phyloP scores from a whole-genome alignment of 2,888 invertebrate genomes.

The Noctua janthina region DNA sequence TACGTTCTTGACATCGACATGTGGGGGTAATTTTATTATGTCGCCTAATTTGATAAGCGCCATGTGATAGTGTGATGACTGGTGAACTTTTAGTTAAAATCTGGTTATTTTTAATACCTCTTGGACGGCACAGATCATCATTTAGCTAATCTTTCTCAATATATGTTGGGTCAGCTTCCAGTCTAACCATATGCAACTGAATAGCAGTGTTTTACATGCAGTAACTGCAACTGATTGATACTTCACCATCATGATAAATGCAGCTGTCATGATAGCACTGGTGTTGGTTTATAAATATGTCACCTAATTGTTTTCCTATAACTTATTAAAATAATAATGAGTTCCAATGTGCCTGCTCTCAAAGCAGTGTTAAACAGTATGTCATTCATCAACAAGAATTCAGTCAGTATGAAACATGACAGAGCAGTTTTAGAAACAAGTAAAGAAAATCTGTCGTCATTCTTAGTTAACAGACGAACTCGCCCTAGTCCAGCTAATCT shows the following conservation, averaged over 20 bases:
- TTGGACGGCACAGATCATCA: neutral
- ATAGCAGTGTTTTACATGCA: neutral
- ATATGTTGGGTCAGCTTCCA: neutral
- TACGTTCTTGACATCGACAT: conserved; percentile 62
- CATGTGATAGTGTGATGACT: conserved; percentile 9
- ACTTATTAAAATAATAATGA: too few relatives aligned
- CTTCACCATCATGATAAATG: neutral
- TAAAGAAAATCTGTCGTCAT: neutral
- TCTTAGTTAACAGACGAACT: neutral
- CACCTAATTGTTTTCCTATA: neutral
- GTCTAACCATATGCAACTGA: neutral
- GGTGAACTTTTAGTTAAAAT: conserved; percentile 18
- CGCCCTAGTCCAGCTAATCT: neutral
- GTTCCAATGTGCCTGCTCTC: neutral
- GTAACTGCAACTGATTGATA: neutral
- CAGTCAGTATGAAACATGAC: neutral
- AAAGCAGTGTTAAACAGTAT: neutral
- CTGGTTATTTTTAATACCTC: neutral
- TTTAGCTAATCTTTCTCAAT: neutral
- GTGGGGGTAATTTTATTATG: conserved; percentile 45
- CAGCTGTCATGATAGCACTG: neutral
- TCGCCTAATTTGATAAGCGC: conserved; percentile 42
- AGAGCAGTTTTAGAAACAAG: neutral
- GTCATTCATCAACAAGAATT: neutral
- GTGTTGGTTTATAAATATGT: neutral